A percentile compares a stretch with the other conserved stretches of the same genome.
Conservation (phyloP, 1,140 invertebrate genomes). For the Papilio xuthus region DNA sequence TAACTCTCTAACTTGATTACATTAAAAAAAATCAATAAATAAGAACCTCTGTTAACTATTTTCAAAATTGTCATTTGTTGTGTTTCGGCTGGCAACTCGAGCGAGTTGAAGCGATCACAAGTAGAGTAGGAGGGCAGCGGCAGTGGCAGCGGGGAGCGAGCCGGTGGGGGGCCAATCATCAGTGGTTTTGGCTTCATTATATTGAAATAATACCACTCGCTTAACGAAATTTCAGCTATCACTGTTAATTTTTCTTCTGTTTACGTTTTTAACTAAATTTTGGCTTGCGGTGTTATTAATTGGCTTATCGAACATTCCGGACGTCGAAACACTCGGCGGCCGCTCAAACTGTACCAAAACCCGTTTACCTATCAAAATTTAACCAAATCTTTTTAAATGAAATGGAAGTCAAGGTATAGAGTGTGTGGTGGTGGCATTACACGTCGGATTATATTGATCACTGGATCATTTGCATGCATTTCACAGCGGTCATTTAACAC, state of each 20-base stretch:
- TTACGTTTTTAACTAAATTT: slow-evolving; percentile 75
- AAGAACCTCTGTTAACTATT: not conserved
- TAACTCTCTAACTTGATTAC: not conserved
- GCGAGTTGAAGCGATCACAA: slow-evolving; percentile 3
- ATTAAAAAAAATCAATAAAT: not conserved
- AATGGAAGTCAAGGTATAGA: slow-evolving; percentile 80
- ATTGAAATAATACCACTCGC: slow-evolving; percentile 78
- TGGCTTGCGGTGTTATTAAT: slow-evolving; percentile 81
- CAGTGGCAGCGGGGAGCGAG: not conserved
- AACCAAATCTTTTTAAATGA: slow-evolving; percentile 63
- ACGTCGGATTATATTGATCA: slow-evolving; percentile 63
- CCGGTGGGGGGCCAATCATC: slow-evolving; percentile 61
- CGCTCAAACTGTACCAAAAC: slow-evolving; percentile 52
- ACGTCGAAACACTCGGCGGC: slow-evolving; percentile 45
- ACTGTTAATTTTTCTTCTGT: slow-evolving; percentile 76
- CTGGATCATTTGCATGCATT: slow-evolving; percentile 78
- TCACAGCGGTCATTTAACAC: slow-evolving; percentile 68
- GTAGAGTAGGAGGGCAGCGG: not conserved
- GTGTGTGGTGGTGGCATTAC: slow-evolving; percentile 81
- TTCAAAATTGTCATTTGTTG: not conserved
- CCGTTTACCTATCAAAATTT: slow-evolving; percentile 76
- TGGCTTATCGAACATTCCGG: slow-evolving; percentile 64
- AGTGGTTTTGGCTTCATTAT: slow-evolving; percentile 81
- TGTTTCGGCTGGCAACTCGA: not conserved
- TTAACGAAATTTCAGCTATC: slow-evolving; percentile 78